Evolutionary conservation across 2,888 invertebrate species (phyloP).

Genomic region (Patella pellucida): DNA sequence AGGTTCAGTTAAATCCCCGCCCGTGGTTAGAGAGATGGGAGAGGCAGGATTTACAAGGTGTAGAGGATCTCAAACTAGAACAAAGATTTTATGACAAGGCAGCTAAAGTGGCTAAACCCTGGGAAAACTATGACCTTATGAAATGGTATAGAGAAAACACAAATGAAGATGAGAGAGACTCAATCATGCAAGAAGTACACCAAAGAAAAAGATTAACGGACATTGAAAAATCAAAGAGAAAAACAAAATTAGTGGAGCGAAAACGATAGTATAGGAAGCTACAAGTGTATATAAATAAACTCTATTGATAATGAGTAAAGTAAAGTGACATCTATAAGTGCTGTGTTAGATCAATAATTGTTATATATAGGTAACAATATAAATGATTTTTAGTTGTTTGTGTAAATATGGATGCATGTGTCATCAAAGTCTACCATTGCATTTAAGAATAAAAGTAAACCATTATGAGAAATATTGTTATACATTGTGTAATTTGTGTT

Average conservation of each 20-base stretch:
- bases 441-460: too few relatives aligned
- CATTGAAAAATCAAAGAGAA: constrained; percentile 3
- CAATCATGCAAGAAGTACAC: constrained; percentile 87
- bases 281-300: too few relatives aligned
- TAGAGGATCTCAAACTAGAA: constrained; percentile 50
- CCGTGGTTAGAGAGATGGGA: constrained; percentile 95
- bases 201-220: constrained; percentile 14
- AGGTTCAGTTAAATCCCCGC: constrained; percentile 75
- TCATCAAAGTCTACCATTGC: too few relatives aligned
- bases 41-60: constrained; percentile 56
- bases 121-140: constrained; percentile 92
- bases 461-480: too few relatives aligned
- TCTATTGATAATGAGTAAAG: too few relatives aligned
- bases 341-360: too few relatives aligned
- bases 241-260: background rate
- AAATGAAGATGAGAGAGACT: constrained; percentile 87
- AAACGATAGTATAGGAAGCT: background rate
- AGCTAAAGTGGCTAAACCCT: constrained; percentile 78
- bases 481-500: too few relatives aligned
- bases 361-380: too few relatives aligned
- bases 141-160: constrained; percentile 88
- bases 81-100: constrained; percentile 70
- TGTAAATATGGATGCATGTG: too few relatives aligned
- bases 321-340: too few relatives aligned
- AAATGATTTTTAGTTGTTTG: too few relatives aligned